phyloP scores from a whole-genome alignment of 2,888 invertebrate species.

The Psylliodes chrysocephalus region DNA sequence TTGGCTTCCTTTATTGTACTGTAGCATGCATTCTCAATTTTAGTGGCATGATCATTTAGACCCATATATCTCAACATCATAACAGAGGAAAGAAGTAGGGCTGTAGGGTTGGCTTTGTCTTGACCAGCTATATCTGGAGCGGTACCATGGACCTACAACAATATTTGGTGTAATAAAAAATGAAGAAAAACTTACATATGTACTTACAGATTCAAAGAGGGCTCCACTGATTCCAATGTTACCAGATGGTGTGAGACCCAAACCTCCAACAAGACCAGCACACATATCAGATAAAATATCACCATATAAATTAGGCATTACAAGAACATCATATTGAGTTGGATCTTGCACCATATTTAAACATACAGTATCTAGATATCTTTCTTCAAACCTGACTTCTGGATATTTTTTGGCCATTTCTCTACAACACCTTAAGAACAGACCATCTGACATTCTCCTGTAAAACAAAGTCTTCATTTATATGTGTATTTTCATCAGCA shows the following conservation, averaged over 20 bases:
- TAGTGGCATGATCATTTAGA: conserved; percentile 79
- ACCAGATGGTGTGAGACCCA: conserved; percentile 97
- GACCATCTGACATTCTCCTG: conserved; percentile 99
- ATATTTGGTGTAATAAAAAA: conserved; percentile 7
- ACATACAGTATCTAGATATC: conserved; percentile 98
- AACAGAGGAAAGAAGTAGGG: conserved; percentile 92
- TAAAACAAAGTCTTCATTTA: no score
- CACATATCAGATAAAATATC: conserved; percentile 99
- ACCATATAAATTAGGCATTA: conserved; percentile 99
- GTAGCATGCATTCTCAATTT: conserved; percentile 86
- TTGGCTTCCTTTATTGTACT: conserved; percentile 87
- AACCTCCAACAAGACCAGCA: conserved; percentile 96
- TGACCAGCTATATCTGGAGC: conserved; percentile 98
- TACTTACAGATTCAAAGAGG: conserved; percentile 95
- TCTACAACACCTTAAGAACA: conserved; percentile 96
- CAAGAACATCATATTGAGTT: conserved; percentile 94
- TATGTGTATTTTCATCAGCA: no score
- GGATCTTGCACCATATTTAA: conserved; percentile 99
- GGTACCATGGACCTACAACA: conserved; percentile 89
- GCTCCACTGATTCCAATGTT: conserved; percentile 98
- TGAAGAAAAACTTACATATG: no score
- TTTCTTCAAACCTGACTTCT: conserved; percentile 95
- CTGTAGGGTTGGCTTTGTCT: conserved; percentile 98
- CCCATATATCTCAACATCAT: conserved; percentile 99
- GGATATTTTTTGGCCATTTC: conserved; percentile 92